These are phyloP conservation scores for Conops quadrifasciatus DNA, from an alignment of 2,888 invertebrate species.

Conservation along the genomic window DNA sequence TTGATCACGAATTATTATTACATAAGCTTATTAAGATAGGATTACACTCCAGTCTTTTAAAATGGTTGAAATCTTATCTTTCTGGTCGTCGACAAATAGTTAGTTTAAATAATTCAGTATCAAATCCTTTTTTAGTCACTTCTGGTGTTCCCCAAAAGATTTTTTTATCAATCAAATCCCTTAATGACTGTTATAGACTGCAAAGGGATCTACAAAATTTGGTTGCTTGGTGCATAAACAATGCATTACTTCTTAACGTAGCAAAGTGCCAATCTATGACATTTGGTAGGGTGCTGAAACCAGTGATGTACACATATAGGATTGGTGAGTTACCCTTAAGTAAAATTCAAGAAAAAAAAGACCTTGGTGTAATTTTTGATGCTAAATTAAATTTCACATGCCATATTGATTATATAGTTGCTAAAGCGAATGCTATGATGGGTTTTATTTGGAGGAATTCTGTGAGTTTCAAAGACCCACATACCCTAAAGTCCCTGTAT, in stretches of 20 bases:
- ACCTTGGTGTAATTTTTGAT: conserved; percentile 11
- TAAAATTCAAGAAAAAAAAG: background rate
- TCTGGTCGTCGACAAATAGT: background rate
- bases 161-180: background rate
- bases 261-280: background rate
- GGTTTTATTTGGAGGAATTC: conserved; percentile 6
- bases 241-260: background rate
- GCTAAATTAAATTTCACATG: background rate
- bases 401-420: background rate
- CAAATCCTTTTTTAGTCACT: background rate
- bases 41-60: background rate
- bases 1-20: background rate
- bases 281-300: background rate
- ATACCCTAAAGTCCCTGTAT: conserved; percentile 6
- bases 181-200: background rate
- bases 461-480: conserved; percentile 5
- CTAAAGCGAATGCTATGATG: background rate
- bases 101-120: background rate
- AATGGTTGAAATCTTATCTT: background rate
- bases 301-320: background rate
- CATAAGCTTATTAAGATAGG: background rate
- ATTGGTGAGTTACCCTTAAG: background rate
- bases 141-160: background rate
- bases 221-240: background rate
- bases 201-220: background rate